Percentiles rank a stretch among this genome's conserved stretches.
Conservation (phyloP, 2,888 invertebrate species). For the Drosophila formosana region DNA sequence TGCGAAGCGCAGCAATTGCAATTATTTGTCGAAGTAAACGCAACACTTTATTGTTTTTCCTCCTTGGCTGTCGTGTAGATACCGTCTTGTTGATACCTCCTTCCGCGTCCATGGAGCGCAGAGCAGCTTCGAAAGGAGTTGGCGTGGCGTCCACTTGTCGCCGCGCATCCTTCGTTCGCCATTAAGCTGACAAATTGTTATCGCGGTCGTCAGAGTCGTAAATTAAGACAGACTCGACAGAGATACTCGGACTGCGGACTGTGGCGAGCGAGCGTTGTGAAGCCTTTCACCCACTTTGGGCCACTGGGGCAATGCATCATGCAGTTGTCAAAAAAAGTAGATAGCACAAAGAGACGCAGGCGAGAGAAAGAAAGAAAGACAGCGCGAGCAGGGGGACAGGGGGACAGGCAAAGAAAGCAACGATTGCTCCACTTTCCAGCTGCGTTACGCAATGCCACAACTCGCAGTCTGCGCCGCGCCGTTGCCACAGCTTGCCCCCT, state of each 20-base stretch:
- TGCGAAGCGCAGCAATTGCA: slow-evolving; percentile 48
- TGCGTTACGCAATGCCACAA: slow-evolving; percentile 72
- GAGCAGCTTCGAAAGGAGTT: slow-evolving; percentile 2
- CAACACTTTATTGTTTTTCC: slow-evolving; percentile 53
- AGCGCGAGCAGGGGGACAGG: background rate
- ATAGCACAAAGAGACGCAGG: slow-evolving; percentile 3
- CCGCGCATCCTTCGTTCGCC: slow-evolving; percentile 66
- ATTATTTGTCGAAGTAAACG: slow-evolving; percentile 64
- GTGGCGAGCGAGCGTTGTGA: slow-evolving; percentile 12
- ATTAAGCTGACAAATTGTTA: slow-evolving; percentile 81
- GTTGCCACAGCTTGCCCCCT: slow-evolving; percentile 23
- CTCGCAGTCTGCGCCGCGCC: slow-evolving; percentile 38
- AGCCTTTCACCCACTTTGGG: slow-evolving; percentile 79
- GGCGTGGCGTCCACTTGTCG: slow-evolving; percentile 27
- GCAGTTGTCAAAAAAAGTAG: slow-evolving; percentile 70
- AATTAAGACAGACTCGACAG: slow-evolving; percentile 62
- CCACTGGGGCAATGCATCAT: slow-evolving; percentile 73
- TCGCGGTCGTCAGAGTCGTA: slow-evolving; percentile 70
- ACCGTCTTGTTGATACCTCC: slow-evolving; percentile 18
- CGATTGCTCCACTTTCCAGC: slow-evolving; percentile 72
- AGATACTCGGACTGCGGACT: background rate
- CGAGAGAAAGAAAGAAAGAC: background rate
- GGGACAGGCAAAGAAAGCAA: slow-evolving; percentile 40
- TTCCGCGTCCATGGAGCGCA: slow-evolving; percentile 49
- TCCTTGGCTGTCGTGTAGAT: background rate